These are phyloP conservation scores for Galeopterus variegatus DNA, from an alignment of 2,113 vertebrate genomes.

Conservation along the genomic window DNA sequence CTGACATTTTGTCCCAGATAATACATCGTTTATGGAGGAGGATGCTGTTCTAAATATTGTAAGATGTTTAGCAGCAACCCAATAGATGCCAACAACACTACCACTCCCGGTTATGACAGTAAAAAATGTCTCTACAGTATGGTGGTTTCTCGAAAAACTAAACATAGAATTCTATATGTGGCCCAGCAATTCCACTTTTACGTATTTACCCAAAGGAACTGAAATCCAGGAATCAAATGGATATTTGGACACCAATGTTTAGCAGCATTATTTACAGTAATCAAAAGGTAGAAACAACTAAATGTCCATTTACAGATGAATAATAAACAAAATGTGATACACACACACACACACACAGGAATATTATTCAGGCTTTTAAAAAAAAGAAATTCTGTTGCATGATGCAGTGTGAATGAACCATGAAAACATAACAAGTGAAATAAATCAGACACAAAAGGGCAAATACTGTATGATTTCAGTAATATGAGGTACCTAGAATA, in stretches of 20 bases:
- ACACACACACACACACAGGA: not conserved
- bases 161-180: not conserved
- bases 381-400: not conserved
- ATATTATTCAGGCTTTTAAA: not conserved
- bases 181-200: not conserved
- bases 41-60: not conserved
- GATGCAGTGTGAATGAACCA: not conserved
- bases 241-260: not conserved
- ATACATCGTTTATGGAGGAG: not conserved
- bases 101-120: not conserved
- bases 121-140: not conserved
- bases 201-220: not conserved
- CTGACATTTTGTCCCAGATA: not conserved
- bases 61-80: not conserved
- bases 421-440: not conserved
- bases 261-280: not conserved
- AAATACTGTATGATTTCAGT: not conserved
- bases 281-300: not conserved
- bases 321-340: not conserved
- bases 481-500: not conserved
- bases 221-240: not conserved
- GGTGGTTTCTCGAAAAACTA: not conserved
- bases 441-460: not conserved
- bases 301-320: not conserved
- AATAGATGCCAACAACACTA: not conserved